Conservation (phyloP, 1,140 invertebrate genomes). For the Danaus melanippus region DNA sequence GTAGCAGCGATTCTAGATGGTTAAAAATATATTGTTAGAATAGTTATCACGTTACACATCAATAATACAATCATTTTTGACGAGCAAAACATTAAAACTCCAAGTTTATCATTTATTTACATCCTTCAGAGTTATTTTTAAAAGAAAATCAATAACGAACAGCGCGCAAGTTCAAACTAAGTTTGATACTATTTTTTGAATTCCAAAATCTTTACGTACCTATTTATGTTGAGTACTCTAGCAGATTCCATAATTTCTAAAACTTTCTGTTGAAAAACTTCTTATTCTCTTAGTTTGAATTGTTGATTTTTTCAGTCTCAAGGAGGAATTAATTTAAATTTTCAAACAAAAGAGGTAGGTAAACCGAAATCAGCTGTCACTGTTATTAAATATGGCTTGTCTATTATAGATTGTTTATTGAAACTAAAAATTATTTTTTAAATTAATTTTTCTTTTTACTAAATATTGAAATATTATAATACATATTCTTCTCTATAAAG, state of each 20-base stretch:
- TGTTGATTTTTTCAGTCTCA: slow-evolving; percentile 3
- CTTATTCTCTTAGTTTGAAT: no score
- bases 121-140: slow-evolving; percentile 61
- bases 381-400: slow-evolving; percentile 5
- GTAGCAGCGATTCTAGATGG: slow-evolving; percentile 15
- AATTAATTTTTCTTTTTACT: no score
- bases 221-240: slow-evolving; percentile 30
- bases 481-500: no score
- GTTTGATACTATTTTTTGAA: no score
- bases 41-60: slow-evolving; percentile 1
- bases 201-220: slow-evolving; percentile 24
- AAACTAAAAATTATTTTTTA: no score
- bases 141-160: slow-evolving; percentile 64
- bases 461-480: no score
- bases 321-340: slow-evolving; percentile 11
- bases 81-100: slow-evolving; percentile 33
- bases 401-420: no score
- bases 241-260: slow-evolving; percentile 27
- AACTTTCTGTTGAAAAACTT: not conserved
- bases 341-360: slow-evolving; percentile 20
- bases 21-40: slow-evolving; percentile 13
- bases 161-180: slow-evolving; percentile 62
- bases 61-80: slow-evolving; percentile 20
- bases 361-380: slow-evolving; percentile 25
- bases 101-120: slow-evolving; percentile 67